Conservation (phyloP, 1,140 invertebrate genomes). For the Euwallacea similis region DNA sequence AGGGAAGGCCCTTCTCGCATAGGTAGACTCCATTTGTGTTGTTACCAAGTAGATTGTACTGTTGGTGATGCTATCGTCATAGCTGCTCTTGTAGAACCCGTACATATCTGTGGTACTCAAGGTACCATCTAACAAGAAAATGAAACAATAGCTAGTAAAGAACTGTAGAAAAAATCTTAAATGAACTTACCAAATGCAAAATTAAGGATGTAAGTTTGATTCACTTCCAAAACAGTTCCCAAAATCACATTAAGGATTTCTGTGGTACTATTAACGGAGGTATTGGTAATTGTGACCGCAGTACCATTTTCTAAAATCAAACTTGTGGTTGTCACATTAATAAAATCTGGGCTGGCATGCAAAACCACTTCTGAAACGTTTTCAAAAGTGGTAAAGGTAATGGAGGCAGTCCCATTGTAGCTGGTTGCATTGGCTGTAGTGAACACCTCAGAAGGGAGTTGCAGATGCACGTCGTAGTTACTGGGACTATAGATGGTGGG, state of each 20-base stretch:
- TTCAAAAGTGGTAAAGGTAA: constrained; percentile 15
- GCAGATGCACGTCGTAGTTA: constrained; percentile 12
- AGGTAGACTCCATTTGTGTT: constrained; percentile 80
- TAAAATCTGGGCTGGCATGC: constrained; percentile 21
- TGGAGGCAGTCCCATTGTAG: constrained; percentile 22
- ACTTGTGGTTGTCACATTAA: constrained; percentile 1
- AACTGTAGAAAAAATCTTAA: not conserved
- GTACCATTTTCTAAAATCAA: not conserved
- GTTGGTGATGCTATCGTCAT: constrained; percentile 14
- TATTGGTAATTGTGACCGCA: not conserved
- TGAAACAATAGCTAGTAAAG: not conserved
- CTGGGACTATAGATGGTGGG: constrained; percentile 12
- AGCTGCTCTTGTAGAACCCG: constrained; percentile 38
- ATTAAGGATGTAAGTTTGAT: constrained; percentile 7
- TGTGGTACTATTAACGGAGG: constrained; percentile 18
- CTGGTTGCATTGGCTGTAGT: constrained; percentile 19
- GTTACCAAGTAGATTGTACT: constrained; percentile 58
- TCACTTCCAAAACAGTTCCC: not conserved
- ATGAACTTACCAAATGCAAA: constrained; percentile 26
- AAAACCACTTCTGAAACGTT: constrained; percentile 15
- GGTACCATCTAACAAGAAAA: constrained; percentile 9
- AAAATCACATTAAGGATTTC: constrained; percentile 29
- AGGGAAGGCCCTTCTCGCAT: constrained; percentile 60
- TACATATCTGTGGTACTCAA: constrained; percentile 31
- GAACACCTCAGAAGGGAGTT: constrained; percentile 13